Evolutionary conservation across 2,797 vertebrate species (phyloP), one percentile per base, ranked within the genome.

Genomic region (Eremophila alpestris): DNA sequence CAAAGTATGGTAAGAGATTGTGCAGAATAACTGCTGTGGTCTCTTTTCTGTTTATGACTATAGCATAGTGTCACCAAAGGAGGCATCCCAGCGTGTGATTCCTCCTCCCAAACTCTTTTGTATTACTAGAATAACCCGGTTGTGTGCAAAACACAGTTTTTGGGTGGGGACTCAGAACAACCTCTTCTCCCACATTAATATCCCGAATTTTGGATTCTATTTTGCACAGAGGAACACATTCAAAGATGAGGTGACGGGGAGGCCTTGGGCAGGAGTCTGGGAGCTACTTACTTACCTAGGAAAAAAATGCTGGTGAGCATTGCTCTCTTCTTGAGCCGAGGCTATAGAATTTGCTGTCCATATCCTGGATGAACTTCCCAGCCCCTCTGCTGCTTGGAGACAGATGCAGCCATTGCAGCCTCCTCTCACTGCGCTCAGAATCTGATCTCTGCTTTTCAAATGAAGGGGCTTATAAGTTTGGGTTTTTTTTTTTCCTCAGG

Each of bases 341-440:
- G 48, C 43, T 77, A 24, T 41, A 51, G 73, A 90, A 75, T 67
- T 69, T 71, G 74, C 77, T 76, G 45, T 60, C 60, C 1, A 0
- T 75, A 38, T 48, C 41, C 46, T 29, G 34, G 46, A 81, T 62
- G 63, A 89, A 81, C 24, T 69, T 62, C 27, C 45, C 29, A 78
- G 36, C 13, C 55, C 52, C 32, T 56, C n/a, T 60, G 77, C 40
- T 79, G 49, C 62, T 81, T 6, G 2, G 45, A 40, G 41, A 80
- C 0, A 0, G 32, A 51, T 3, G 8, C 79, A 78, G 52, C 54
- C 65, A 34, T 86, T 7, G 3, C 52, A 45, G 26, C 49, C 74
- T 83, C 13, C 48, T 75, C 67, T 74, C 15, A 9, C 51, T 16
- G 10, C 30, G 36, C 56, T 82, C 32, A 52, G 32, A 84, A 65